A percentile compares a stretch with the other conserved stretches of the same genome.
phyloP scores from a whole-genome alignment of 2,888 invertebrate genomes.

The Drosophila paucipuncta region DNA sequence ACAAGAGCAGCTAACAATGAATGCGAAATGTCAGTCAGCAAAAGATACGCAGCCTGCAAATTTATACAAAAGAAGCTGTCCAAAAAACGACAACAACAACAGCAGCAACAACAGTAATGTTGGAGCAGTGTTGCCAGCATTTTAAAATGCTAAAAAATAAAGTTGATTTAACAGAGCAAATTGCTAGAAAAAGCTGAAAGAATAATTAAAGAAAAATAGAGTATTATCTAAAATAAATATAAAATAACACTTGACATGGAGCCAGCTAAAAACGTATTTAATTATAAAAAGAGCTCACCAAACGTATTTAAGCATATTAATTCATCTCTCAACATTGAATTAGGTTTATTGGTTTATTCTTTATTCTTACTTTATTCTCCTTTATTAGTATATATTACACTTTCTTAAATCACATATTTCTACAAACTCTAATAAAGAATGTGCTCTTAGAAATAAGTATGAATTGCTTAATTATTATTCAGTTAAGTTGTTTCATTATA shows the following conservation, averaged over 20 bases:
- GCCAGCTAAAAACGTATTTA: not conserved
- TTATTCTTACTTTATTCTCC: not conserved
- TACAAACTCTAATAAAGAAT: not conserved
- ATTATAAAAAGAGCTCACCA: not conserved
- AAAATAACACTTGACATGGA: not conserved
- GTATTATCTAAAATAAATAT: not conserved
- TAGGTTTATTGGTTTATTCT: not conserved
- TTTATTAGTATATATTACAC: not conserved
- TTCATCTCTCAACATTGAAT: not conserved
- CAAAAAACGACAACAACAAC: slow-evolving; percentile 45
- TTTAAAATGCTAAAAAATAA: not conserved
- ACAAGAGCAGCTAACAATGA: slow-evolving; percentile 52
- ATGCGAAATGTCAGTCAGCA: slow-evolving; percentile 72
- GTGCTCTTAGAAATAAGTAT: not conserved
- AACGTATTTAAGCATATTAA: not conserved
- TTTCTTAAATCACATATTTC: not conserved
- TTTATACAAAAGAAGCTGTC: slow-evolving; percentile 70
- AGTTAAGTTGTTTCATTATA: not conserved
- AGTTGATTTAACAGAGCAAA: not conserved
- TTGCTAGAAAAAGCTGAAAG: too few relatives aligned
- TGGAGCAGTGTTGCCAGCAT: not conserved
- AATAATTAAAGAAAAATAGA: too few relatives aligned
- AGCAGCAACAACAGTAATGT: slow-evolving; percentile 26
- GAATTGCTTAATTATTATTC: not conserved
- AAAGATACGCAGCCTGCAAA: slow-evolving; percentile 66